A percentile compares a stretch with the other conserved stretches of the same genome.
These are phyloP conservation scores for Hippolais icterina DNA, from an alignment of 2,113 vertebrate species.

Conservation along the genomic window DNA sequence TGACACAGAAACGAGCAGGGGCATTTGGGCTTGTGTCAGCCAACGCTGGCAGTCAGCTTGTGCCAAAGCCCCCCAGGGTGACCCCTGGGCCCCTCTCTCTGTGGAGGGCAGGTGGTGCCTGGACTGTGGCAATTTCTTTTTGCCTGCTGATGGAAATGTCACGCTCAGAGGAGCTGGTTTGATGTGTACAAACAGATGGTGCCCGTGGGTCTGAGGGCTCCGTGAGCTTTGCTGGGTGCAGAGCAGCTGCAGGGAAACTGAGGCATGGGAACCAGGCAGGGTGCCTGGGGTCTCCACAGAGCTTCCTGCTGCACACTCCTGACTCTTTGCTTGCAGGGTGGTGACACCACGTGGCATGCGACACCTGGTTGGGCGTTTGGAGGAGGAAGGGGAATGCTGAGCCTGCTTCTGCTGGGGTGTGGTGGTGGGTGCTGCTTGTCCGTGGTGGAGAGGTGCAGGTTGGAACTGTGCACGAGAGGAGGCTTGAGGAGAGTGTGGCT, in stretches of 20 bases:
- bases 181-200: neutral
- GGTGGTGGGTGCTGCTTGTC: neutral
- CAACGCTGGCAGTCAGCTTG: fast-evolving
- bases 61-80: neutral
- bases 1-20: neutral
- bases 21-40: neutral
- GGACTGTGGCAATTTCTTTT: neutral
- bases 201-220: neutral
- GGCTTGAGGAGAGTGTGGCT: fast-evolving
- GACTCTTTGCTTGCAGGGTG: neutral
- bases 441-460: fast-evolving
- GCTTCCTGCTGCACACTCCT: neutral
- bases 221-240: neutral
- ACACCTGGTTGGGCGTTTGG: fast-evolving
- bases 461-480: neutral
- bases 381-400: neutral
- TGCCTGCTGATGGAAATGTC: fast-evolving
- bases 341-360: fast-evolving
- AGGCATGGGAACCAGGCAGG: neutral
- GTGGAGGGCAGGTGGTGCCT: neutral
- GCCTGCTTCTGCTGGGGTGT: neutral
- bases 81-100: fast-evolving
- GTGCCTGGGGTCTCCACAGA: neutral
- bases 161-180: neutral
- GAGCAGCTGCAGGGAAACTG: neutral